Evolutionary conservation across 92 coral and sea anemone genomes (phyloP).

Genomic region (Bergia sp.): DNA sequence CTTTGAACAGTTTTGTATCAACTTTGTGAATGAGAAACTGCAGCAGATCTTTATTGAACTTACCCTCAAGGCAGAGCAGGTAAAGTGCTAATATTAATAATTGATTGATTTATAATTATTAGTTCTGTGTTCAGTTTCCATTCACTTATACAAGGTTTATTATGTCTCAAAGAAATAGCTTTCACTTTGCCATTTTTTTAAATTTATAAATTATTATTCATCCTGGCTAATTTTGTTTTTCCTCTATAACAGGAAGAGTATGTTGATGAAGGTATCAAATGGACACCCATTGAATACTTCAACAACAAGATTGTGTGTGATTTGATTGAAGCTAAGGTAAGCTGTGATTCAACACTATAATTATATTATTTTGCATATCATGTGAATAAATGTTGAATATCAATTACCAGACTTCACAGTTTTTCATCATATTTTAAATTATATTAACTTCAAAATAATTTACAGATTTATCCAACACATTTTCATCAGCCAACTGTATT

Average conservation of each 20-base stretch:
- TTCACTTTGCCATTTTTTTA: neutral
- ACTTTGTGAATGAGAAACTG: constrained; percentile 97
- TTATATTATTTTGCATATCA: neutral
- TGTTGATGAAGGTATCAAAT: constrained; percentile 95
- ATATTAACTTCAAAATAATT: too few species aligned
- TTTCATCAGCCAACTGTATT: too few species aligned
- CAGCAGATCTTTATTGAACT: constrained; percentile 99
- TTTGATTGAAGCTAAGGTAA: constrained; percentile 97
- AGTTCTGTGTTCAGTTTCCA: too few species aligned
- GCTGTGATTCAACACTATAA: neutral
- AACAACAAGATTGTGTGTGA: constrained; percentile 99
- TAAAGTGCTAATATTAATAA: neutral
- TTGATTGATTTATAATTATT: too few species aligned
- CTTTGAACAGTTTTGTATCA: constrained; percentile 99
- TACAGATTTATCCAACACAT: too few species aligned
- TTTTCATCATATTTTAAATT: too few species aligned
- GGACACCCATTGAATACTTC: constrained; percentile 98
- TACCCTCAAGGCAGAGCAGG: constrained; percentile 98
- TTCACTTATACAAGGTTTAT: too few species aligned
- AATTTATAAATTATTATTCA: neutral
- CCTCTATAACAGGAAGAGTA: constrained; percentile 79
- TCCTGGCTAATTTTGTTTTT: neutral
- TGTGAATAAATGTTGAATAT: too few species aligned
- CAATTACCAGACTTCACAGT: too few species aligned
- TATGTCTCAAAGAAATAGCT: neutral